Base-by-base conservation (phyloP, 1,140 invertebrate species). In the Lordiphosa collinella region DNA sequence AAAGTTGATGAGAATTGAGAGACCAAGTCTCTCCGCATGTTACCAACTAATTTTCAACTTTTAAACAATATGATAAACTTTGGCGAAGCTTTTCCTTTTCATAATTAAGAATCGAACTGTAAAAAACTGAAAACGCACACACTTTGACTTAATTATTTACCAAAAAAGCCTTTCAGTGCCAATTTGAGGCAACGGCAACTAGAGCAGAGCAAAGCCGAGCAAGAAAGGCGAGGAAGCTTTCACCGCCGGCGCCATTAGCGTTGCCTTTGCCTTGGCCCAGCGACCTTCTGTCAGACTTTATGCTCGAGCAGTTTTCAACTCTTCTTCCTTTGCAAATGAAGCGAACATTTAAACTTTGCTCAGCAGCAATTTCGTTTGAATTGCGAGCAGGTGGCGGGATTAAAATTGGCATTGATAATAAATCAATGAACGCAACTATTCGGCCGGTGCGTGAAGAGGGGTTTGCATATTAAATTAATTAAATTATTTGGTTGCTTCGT, bases 401-500 rank as follows among this genome's bases (percentile, higher is more conserved):
- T 60, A 80, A 80, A 75, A 67, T 70, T 80, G 53, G 75, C 72
- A 66, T 55, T n/a, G 55, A 52, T 65, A 58, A 82, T 80, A 76
- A 80, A 80, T 80, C 76, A 80, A 80, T 82, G 75, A 32, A 22
- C 4, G 18, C 18, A 22, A 22, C 18, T 22, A 22, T 5, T 22
- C 3, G 18, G 18, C 18, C 18, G 18, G 4, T 22, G 18, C 18
- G 18, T 6, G 3, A 36, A 32, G 37, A 54, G 36, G 10, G 46
- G 53, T 38, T 63, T 52, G 66, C 49, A 64, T 68, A 76, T 71
- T 72, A 75, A 75, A 82, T 80, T 80, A 82, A 71, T 71, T 68
- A 66, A 75, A 80, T 80, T 80, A 80, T 82, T 80, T 61, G 60
- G 62, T 76, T 76, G 71, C 62, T 76, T 43, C 52, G 47, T 57